Percentiles rank a stretch among this genome's conserved stretches.
These are phyloP conservation scores for Goniozus legneri DNA, from an alignment of 1,140 invertebrate genomes.

Conservation along the genomic window DNA sequence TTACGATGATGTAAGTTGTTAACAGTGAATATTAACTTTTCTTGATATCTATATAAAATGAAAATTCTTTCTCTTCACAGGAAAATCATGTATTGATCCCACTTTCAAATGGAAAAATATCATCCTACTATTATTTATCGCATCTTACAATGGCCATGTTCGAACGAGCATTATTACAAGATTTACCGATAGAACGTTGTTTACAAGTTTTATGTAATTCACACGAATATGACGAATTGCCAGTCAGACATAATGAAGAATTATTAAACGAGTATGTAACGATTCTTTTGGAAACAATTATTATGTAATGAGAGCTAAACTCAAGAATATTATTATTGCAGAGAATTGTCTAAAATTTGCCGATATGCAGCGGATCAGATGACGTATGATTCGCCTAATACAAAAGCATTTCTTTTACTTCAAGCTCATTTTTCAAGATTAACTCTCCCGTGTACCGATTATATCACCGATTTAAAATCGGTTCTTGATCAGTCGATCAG, in stretches of 20 bases:
- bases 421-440: conserved; percentile 89
- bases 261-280: conserved; percentile 76
- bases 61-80: conserved; percentile 52
- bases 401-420: conserved; percentile 89
- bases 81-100: conserved; percentile 68
- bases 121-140: conserved; percentile 96
- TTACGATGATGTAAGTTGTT: conserved; percentile 53
- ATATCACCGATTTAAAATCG: conserved; percentile 93
- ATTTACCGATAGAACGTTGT: conserved; percentile 70
- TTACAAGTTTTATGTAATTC: conserved; percentile 79
- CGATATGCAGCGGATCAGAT: conserved; percentile 70
- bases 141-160: conserved; percentile 89
- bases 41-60: conserved; percentile 2
- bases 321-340: conserved; percentile 44
- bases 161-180: conserved; percentile 62
- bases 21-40: conserved; percentile 2
- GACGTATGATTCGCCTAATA: conserved; percentile 83
- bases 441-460: conserved; percentile 86
- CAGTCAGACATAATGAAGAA: conserved; percentile 98
- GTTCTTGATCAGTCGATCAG: conserved; percentile 94
- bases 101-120: conserved; percentile 88
- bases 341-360: conserved; percentile 77
- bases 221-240: conserved; percentile 90
- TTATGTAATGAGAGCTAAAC: neutral
- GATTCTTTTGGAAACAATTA: neutral